Percentiles rank a stretch among this genome's conserved stretches.
These are phyloP conservation scores for Trinorchestia longiramus DNA, from an alignment of 1,140 invertebrate genomes.

Conservation along the genomic window DNA sequence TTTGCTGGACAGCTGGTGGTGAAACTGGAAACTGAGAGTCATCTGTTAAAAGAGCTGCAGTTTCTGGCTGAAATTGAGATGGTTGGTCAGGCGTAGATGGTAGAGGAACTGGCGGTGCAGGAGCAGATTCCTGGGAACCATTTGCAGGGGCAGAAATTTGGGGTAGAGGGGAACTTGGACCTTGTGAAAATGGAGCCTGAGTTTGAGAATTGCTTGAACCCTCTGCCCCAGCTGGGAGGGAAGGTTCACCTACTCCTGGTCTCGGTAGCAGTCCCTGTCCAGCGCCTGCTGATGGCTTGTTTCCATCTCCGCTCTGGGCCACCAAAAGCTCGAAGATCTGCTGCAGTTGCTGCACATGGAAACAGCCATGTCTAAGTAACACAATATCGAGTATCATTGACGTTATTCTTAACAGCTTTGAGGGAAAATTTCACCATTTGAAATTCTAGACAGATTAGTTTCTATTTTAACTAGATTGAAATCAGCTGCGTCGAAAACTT, in stretches of 20 bases:
- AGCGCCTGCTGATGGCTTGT: too few relatives aligned
- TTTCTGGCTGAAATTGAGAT: background rate
- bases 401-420: background rate
- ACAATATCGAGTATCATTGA: background rate
- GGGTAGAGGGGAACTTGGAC: background rate
- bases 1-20: background rate
- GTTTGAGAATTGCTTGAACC: background rate
- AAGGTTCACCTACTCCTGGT: too few relatives aligned
- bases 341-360: constrained; percentile 13
- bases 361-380: background rate
- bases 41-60: too few relatives aligned
- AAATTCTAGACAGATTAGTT: background rate
- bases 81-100: background rate
- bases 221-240: background rate
- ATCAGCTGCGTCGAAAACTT: too few relatives aligned
- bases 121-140: background rate
- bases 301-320: background rate
- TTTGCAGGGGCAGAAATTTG: background rate
- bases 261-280: background rate
- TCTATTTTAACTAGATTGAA: background rate
- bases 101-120: background rate
- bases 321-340: background rate
- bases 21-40: background rate
- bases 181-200: too few relatives aligned
- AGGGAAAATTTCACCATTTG: background rate